phyloP scores from a whole-genome alignment of 1,140 invertebrate genomes.

The Pteromalus puparum region DNA sequence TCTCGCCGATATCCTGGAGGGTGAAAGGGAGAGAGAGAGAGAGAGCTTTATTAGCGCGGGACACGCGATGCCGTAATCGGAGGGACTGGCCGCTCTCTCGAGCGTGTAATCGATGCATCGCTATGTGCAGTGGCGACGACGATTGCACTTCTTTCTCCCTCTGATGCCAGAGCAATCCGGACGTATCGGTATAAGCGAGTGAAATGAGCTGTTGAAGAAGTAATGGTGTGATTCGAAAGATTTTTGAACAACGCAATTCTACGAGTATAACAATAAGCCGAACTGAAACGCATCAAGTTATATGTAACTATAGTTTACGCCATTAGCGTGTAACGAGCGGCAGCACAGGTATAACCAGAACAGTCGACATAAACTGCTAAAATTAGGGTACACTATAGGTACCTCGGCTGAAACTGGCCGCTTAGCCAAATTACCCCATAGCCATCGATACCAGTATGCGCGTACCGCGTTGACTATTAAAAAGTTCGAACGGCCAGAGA shows the following conservation, averaged over 20 bases:
- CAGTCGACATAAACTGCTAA: neutral
- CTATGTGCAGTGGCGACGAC: neutral
- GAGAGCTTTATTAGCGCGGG: slow-evolving; percentile 18
- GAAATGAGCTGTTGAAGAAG: no score
- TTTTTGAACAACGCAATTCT: no score
- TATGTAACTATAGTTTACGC: no score
- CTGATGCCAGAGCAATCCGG: neutral
- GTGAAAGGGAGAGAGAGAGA: neutral
- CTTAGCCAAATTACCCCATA: neutral
- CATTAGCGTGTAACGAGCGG: no score
- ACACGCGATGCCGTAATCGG: slow-evolving; percentile 33
- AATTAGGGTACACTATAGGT: neutral
- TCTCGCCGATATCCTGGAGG: neutral
- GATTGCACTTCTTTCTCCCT: neutral
- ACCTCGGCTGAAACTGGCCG: no score
- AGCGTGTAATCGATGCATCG: slow-evolving; percentile 32
- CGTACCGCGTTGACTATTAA: neutral
- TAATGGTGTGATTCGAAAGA: neutral
- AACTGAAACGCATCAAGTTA: no score
- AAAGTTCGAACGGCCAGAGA: neutral
- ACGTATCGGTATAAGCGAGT: neutral
- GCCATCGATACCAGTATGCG: neutral
- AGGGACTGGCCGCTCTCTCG: neutral
- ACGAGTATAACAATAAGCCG: no score
- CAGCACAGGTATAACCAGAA: neutral